phyloP scores from a whole-genome alignment of 2,888 invertebrate species.

The Tanytarsus gracilentus region DNA sequence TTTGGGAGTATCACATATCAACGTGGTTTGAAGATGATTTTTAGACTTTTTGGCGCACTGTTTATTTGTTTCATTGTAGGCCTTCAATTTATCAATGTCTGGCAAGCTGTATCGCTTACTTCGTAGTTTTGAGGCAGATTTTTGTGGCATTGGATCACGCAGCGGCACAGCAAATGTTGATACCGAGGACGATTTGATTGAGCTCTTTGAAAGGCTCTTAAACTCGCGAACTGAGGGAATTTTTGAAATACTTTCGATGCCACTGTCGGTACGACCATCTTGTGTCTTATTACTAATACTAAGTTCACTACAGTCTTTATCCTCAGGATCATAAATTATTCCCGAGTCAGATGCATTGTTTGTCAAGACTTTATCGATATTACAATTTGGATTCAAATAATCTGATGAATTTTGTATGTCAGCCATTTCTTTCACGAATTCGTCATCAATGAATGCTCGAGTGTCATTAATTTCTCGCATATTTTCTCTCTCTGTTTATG shows the following conservation, averaged over 20 bases:
- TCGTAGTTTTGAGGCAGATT: constrained; percentile 8
- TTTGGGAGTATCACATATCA: not conserved
- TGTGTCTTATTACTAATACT: constrained; percentile 13
- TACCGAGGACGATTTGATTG: constrained; percentile 14
- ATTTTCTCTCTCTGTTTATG: not conserved
- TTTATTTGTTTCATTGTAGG: constrained; percentile 2
- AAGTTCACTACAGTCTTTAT: constrained; percentile 2
- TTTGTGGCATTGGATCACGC: not conserved
- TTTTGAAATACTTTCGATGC: constrained; percentile 18
- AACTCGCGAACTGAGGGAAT: constrained; percentile 10
- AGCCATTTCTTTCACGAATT: constrained; percentile 10
- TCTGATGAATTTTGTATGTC: constrained; percentile 15
- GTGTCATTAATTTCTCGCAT: constrained; percentile 24
- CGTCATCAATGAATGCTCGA: constrained; percentile 10
- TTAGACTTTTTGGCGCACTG: constrained; percentile 4
- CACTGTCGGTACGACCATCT: constrained; percentile 14
- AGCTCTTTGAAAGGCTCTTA: constrained; percentile 7
- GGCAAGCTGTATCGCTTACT: constrained; percentile 23
- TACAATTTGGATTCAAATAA: not conserved
- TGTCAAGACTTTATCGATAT: not conserved
- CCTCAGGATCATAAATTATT: constrained; percentile 14
- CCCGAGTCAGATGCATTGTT: constrained; percentile 13
- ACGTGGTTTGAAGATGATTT: not conserved
- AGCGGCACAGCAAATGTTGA: constrained; percentile 10
- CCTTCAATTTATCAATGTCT: constrained; percentile 23